Base-by-base conservation (phyloP, 1,140 invertebrate species). In the Procambarus clarkii region DNA sequence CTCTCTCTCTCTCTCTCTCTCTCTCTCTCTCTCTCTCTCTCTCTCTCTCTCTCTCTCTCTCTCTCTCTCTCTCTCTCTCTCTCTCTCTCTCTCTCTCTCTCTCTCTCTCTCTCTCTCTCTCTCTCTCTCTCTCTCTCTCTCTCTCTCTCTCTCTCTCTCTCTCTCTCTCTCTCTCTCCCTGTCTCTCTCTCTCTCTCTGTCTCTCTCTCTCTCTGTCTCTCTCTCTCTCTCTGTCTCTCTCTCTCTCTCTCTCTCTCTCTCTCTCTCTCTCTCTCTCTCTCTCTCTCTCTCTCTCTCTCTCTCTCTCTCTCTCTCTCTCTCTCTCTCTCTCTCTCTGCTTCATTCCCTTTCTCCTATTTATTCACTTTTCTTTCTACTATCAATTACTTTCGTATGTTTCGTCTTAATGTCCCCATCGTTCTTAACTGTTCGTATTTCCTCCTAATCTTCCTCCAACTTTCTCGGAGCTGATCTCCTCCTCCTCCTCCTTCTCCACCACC, bases 221-320 rank as follows among this genome's bases (percentile, higher is more conserved):
- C 34, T 34, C 34, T 34, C 34, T 34, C 34, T 34, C 34, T 34
- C 34, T 34, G 34, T 34, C 34, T 34, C 34, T 34, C 34, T 34
- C 34, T 34, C 34, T 34, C 34, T 34, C 34, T n/a, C 34, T 34
- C 34, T 34, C 34, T 34, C 34, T 34, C 34, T 34, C 34, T 34
- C 34, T 34, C 34, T 34, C 34, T 34, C 34, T n/a, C 34, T 34
- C 34, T 34, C 34, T 34, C 34, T 34, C 34, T 60, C 21, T 69
- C 64, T 71, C 45, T 84, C 50, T 71, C 45, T 71, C 44, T 84
- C 82, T 58, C 45, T 71, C 15, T 69, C n/a, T 46, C 3, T 44
- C 34, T 58, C 48, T 83, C 60, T 69, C 34, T 83, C 48, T 83
- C 60, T 69, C 60, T 83, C 81, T 83, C n/a, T 69, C 60, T 83